phyloP scores from a whole-genome alignment of 2,797 vertebrate genomes.

The Phataginus tetradactyla region DNA sequence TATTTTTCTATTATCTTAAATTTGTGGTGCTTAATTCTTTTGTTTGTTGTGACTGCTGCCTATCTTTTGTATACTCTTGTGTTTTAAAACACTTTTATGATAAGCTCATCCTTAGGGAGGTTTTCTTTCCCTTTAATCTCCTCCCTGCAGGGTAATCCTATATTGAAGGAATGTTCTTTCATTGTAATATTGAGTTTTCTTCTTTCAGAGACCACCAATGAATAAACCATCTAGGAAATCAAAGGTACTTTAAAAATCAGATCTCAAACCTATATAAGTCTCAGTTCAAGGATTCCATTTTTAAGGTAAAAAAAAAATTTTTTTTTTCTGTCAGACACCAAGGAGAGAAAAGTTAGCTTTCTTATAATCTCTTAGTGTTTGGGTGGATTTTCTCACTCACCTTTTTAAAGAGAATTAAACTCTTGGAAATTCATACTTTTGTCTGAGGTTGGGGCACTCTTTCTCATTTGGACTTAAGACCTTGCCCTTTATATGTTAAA shows the following conservation, averaged over 20 bases:
- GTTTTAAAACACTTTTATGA: background rate
- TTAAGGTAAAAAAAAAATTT: background rate
- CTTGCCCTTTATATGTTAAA: background rate
- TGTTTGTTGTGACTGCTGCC: background rate
- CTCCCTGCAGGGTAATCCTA: background rate
- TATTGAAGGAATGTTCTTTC: background rate
- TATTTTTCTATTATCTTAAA: background rate
- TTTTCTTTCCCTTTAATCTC: background rate
- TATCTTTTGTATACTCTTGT: background rate
- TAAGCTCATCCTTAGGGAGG: background rate
- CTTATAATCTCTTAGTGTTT: background rate
- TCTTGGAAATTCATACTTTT: background rate
- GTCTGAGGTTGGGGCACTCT: background rate
- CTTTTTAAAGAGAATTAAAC: background rate
- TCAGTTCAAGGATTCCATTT: background rate
- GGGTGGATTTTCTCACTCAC: background rate
- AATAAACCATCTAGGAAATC: background rate
- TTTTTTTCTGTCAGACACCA: background rate
- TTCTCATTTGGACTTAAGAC: background rate
- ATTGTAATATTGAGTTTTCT: background rate
- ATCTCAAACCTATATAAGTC: background rate
- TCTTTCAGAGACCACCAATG: background rate
- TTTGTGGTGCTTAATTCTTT: background rate
- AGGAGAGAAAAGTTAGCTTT: background rate
- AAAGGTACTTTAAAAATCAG: background rate